A percentile compares a stretch with the other conserved stretches of the same genome.
phyloP scores from a whole-genome alignment of 2,888 invertebrate species.

The Pocota personata region DNA sequence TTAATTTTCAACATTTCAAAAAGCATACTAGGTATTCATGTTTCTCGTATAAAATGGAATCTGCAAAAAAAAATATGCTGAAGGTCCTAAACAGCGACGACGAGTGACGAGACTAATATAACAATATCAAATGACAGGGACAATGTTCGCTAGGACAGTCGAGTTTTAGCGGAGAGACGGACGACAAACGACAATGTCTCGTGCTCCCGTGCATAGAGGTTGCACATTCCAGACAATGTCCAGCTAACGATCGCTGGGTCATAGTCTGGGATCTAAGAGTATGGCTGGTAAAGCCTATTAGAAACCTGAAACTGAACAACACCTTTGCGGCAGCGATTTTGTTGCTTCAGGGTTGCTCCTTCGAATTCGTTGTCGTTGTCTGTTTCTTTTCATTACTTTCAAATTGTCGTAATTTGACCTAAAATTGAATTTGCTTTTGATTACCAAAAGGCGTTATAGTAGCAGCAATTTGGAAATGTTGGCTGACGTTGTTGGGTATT shows the following conservation, averaged over 20 bases:
- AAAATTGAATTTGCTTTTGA: slow-evolving; percentile 37
- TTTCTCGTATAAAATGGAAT: slow-evolving; percentile 13
- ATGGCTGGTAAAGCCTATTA: not conserved
- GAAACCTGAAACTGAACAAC: slow-evolving; percentile 42
- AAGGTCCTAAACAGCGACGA: slow-evolving; percentile 6
- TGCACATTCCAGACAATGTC: not conserved
- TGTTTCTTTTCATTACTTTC: not conserved
- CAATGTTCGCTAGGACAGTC: not conserved
- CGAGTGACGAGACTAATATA: slow-evolving; percentile 23
- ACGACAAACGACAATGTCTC: slow-evolving; percentile 37
- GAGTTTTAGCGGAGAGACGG: no score
- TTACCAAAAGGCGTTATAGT: slow-evolving; percentile 53
- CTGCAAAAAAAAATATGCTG: not conserved
- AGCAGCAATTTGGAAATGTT: slow-evolving; percentile 26
- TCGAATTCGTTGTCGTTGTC: not conserved
- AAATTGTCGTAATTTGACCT: slow-evolving; percentile 51
- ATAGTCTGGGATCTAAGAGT: slow-evolving; percentile 5
- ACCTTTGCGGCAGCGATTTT: slow-evolving; percentile 9
- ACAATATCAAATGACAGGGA: slow-evolving; percentile 50
- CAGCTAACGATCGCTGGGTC: not conserved
- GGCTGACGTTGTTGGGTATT: not conserved
- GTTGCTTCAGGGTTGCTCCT: slow-evolving; percentile 11
- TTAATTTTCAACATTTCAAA: slow-evolving; percentile 13
- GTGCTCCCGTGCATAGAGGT: slow-evolving; percentile 24
- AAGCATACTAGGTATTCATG: slow-evolving; percentile 48